These are phyloP conservation scores for Nomada ferruginata DNA, from an alignment of 2,888 invertebrate genomes.

Conservation along the genomic window DNA sequence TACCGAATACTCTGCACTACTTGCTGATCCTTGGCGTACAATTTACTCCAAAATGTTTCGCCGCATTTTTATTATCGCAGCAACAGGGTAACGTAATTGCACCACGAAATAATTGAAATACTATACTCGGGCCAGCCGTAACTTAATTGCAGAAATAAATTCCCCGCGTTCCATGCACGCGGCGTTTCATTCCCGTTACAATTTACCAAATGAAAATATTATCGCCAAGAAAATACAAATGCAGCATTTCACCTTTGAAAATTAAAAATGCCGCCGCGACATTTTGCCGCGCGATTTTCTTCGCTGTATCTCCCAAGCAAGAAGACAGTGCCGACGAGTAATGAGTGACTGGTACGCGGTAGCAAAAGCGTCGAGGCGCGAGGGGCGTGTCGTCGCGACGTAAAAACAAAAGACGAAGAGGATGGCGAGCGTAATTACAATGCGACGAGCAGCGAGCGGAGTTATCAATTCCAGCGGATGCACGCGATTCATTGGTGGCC, in stretches of 20 bases:
- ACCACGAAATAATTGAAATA: no score
- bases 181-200: not conserved
- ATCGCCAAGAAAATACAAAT: no score
- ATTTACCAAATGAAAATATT: not conserved
- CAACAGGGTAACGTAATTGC: no score
- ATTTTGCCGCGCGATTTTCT: not conserved
- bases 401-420: conserved; percentile 4
- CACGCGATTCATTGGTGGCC: conserved; percentile 33
- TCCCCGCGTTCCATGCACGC: no score
- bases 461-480: conserved; percentile 50
- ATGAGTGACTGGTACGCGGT: conserved; percentile 5
- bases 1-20: no score
- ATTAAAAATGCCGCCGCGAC: no score
- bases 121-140: no score
- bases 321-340: conserved; percentile 11
- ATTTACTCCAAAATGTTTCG: no score
- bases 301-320: not conserved
- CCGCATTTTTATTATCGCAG: no score
- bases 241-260: no score
- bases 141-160: no score
- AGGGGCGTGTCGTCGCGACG: not conserved
- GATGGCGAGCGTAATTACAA: conserved; percentile 33
- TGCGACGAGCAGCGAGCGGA: conserved; percentile 36
- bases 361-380: conserved; percentile 5
- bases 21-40: no score